These are phyloP conservation scores for Mirza zaza DNA, from an alignment of 2,113 vertebrate species.

Conservation along the genomic window DNA sequence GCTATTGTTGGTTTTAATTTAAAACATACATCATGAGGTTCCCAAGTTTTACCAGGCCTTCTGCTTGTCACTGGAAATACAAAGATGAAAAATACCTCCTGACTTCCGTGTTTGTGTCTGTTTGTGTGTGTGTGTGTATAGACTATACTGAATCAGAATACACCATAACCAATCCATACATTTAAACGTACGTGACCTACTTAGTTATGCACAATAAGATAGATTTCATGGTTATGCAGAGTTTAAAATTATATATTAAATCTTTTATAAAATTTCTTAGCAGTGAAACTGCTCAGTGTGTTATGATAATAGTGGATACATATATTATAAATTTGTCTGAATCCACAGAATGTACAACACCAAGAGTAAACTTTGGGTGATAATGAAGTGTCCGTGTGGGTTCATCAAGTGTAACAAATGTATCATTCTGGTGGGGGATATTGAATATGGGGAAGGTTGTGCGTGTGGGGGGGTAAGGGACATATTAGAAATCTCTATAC, in stretches of 20 bases:
- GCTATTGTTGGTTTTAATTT: slow-evolving; percentile 50
- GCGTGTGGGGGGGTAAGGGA: fast-evolving
- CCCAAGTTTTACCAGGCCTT: neutral
- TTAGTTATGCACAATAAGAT: neutral
- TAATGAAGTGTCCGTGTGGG: neutral
- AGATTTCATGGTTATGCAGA: neutral
- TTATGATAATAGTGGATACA: neutral
- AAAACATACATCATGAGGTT: slow-evolving; percentile 11
- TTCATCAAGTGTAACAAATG: neutral
- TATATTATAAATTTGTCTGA: neutral
- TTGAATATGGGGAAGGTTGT: neutral
- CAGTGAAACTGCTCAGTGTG: neutral
- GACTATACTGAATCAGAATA: neutral
- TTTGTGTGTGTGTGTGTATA: neutral
- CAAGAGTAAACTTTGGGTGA: neutral
- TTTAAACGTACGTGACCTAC: neutral
- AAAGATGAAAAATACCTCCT: neutral
- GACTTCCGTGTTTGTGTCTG: neutral
- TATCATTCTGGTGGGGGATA: no score
- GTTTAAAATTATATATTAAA: neutral
- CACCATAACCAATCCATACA: neutral
- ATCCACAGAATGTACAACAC: neutral
- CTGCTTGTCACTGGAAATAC: neutral
- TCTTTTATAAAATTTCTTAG: neutral
- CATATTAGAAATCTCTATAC: neutral